phyloP scores from a whole-genome alignment of 2,888 invertebrate species.

The Zygothrica quintamaculata region DNA sequence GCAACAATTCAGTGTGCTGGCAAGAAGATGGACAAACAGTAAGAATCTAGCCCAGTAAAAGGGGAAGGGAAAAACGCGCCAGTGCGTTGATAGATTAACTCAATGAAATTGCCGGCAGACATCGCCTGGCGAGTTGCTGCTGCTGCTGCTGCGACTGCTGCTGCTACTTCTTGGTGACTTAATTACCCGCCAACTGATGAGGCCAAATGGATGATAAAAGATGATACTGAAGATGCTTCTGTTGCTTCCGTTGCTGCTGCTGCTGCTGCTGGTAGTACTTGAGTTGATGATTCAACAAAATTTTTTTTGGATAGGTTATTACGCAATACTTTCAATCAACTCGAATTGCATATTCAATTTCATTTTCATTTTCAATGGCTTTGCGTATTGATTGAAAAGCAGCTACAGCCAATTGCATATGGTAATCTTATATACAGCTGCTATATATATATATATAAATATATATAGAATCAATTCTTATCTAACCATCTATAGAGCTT shows the following conservation, averaged over 20 bases:
- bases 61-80: slow-evolving; percentile 21
- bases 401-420: too few relatives aligned
- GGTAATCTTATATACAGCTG: too few relatives aligned
- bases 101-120: slow-evolving; percentile 64
- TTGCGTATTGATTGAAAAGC: too few relatives aligned
- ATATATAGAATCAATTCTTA: too few relatives aligned
- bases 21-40: neutral
- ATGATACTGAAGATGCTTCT: neutral
- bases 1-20: neutral
- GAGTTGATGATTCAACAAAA: slow-evolving; percentile 27
- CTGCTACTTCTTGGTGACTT: slow-evolving; percentile 33
- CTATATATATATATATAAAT: too few relatives aligned
- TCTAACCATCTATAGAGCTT: too few relatives aligned
- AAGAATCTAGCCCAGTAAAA: too few relatives aligned
- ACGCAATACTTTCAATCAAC: slow-evolving; percentile 10
- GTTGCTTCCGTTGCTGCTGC: neutral
- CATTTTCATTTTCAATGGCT: too few relatives aligned
- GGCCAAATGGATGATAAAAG: slow-evolving; percentile 15
- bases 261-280: neutral
- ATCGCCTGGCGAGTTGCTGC: slow-evolving; percentile 27
- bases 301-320: slow-evolving; percentile 37
- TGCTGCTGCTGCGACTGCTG: too few relatives aligned
- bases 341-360: slow-evolving; percentile 1
- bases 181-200: slow-evolving; percentile 49
- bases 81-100: slow-evolving; percentile 70